Base-by-base conservation (phyloP, 92 coral and sea anemone genomes). In the Phenganax marumi region DNA sequence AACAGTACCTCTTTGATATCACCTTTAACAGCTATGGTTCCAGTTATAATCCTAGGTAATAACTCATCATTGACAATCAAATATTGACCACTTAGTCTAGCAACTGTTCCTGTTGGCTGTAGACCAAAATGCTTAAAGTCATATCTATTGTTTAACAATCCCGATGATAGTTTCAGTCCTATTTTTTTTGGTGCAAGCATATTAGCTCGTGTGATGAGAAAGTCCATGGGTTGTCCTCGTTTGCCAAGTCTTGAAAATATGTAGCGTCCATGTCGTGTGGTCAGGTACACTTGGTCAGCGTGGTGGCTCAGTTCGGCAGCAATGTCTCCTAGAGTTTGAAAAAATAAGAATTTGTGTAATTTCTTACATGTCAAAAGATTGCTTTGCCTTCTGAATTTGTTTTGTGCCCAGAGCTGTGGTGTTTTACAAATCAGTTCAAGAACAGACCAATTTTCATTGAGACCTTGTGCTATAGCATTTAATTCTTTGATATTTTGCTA, bases 261-360 rank as follows among this genome's bases (percentile, higher is more conserved):
- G 87, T 88, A 92, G 1, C 83, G 10, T 18, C 99, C 99, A 71
- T 90, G 57, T 18, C 96, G 84, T 57, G 88, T 82, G 84, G 93
- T 92, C 48, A 91, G 39, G 75, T 96, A 96, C 10, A 96, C 99
- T 81, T 96, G 97, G 11, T 85, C 21, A 26, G 99, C 90, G 82
- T 91, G 91, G 10, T 85, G 85, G 70, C 99, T 96, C 33, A 96
- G 84, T 71, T 96, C 99, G 80, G 93, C 91, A 12, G 96, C 89
- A 71, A 96, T 89, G 51, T 96, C 99, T 49, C 87, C 99, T 95
- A 39, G 43, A 46, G 8, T 3, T 8, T 7, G 50, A 14, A 16
- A 49, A 49, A 19, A 72, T 10, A 72, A 68, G 21, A 68, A 16
- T 24, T 19, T 25, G 0, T 25, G 51, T 68, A 68, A 22, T 68